These are phyloP conservation scores for Cromileptes altivelis DNA, from an alignment of 2,113 vertebrate genomes.

Conservation along the genomic window DNA sequence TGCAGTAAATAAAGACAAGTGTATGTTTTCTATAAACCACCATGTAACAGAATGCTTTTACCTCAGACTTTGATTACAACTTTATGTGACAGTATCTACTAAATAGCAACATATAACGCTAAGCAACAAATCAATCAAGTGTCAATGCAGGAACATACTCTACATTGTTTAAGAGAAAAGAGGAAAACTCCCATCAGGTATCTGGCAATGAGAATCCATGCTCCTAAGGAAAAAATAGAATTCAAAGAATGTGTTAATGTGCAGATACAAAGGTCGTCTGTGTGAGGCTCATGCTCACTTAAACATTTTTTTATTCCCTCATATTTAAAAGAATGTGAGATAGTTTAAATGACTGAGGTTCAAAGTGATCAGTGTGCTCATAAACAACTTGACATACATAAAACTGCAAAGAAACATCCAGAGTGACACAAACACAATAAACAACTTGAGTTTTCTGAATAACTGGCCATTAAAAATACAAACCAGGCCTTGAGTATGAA, in stretches of 20 bases:
- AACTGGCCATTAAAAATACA: slow-evolving; percentile 55
- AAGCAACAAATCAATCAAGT: not conserved
- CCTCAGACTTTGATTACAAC: not conserved
- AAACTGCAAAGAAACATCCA: slow-evolving; percentile 14
- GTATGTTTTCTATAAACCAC: not conserved
- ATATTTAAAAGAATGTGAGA: not conserved
- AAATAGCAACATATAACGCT: not conserved
- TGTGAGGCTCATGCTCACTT: not conserved
- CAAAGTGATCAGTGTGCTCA: not conserved
- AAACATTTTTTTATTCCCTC: not conserved
- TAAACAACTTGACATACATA: not conserved
- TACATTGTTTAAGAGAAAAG: not conserved
- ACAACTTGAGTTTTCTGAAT: slow-evolving; percentile 32
- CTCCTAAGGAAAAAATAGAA: not conserved
- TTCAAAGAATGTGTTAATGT: not conserved
- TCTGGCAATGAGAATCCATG: not conserved
- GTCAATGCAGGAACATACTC: not conserved
- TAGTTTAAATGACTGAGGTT: not conserved
- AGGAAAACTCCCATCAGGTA: not conserved
- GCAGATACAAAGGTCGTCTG: not conserved
- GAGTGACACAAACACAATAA: slow-evolving; percentile 31
- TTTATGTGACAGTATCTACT: not conserved
- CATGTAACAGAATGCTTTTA: no score
- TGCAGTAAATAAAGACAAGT: slow-evolving; percentile 30
- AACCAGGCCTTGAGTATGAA: slow-evolving; percentile 37